Evolutionary conservation across 1,140 invertebrate species (phyloP).

Genomic region (Meloidogyne hapla): DNA sequence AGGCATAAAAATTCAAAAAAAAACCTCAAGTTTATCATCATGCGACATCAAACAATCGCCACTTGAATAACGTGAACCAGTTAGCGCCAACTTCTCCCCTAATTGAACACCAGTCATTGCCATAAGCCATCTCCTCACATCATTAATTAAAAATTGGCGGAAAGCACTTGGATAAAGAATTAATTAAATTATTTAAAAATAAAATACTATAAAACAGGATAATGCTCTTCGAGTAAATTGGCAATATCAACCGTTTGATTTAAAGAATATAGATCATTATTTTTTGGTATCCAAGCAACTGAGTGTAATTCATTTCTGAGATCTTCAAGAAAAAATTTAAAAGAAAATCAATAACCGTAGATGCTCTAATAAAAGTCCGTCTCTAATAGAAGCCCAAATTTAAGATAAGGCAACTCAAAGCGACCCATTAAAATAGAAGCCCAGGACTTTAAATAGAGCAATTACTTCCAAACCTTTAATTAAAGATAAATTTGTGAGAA

Average conservation of each 20-base stretch:
- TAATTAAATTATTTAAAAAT: not conserved
- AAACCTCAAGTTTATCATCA: constrained; percentile 38
- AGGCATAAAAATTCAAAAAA: too few species aligned
- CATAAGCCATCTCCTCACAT: constrained; percentile 39
- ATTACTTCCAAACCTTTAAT: constrained; percentile 17
- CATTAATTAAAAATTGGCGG: constrained; percentile 31
- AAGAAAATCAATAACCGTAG: too few species aligned
- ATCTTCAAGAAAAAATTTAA: constrained; percentile 1
- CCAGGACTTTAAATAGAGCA: constrained; percentile 19
- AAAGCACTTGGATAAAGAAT: constrained; percentile 27
- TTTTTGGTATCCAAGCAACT: constrained; percentile 26
- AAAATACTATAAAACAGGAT: constrained; percentile 28
- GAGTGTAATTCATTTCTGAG: constrained; percentile 21
- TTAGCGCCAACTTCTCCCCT: constrained; percentile 42
- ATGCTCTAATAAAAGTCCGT: too few species aligned
- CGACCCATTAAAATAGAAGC: not conserved
- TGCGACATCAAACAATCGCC: constrained; percentile 31
- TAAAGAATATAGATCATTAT: constrained; percentile 46
- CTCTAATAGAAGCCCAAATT: too few species aligned
- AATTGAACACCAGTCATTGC: constrained; percentile 38
- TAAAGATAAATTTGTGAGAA: constrained; percentile 29
- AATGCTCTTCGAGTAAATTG: constrained; percentile 34
- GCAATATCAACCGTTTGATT: constrained; percentile 40
- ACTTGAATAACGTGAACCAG: constrained; percentile 38
- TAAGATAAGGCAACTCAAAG: too few species aligned